A percentile compares a stretch with the other conserved stretches of the same genome.
Evolutionary conservation across 2,113 vertebrate genomes (phyloP).

Genomic region (Peucedramus taeniatus): DNA sequence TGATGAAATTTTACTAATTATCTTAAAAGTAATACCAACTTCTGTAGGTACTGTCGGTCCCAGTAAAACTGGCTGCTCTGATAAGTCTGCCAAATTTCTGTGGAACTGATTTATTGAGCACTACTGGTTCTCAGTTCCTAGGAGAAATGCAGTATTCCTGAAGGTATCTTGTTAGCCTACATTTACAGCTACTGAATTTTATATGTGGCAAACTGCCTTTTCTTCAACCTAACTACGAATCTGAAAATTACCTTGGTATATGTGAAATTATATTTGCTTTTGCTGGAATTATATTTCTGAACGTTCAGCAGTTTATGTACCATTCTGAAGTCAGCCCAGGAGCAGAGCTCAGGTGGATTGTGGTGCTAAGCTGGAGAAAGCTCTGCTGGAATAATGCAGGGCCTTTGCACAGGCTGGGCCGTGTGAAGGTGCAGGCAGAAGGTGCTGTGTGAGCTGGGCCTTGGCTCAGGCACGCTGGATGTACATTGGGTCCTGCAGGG

Average conservation of each 20-base stretch:
- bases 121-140: not conserved
- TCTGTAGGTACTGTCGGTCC: not conserved
- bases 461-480: accelerated
- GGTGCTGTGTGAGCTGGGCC: too few species aligned
- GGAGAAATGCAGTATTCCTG: not conserved
- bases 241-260: not conserved
- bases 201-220: not conserved
- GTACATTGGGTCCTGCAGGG: not conserved
- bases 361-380: not conserved
- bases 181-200: not conserved
- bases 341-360: not conserved
- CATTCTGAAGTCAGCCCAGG: not conserved
- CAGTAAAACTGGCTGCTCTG: not conserved
- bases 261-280: not conserved
- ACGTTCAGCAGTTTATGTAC: not conserved
- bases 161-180: not conserved
- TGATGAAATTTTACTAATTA: not conserved
- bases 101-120: not conserved
- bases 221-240: not conserved
- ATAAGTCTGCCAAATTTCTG: not conserved
- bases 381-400: not conserved
- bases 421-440: not conserved
- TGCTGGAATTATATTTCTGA: not conserved
- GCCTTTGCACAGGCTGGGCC: not conserved
- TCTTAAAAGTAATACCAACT: not conserved